Conservation (phyloP, 2,113 vertebrate genomes). For the Cromileptes altivelis region DNA sequence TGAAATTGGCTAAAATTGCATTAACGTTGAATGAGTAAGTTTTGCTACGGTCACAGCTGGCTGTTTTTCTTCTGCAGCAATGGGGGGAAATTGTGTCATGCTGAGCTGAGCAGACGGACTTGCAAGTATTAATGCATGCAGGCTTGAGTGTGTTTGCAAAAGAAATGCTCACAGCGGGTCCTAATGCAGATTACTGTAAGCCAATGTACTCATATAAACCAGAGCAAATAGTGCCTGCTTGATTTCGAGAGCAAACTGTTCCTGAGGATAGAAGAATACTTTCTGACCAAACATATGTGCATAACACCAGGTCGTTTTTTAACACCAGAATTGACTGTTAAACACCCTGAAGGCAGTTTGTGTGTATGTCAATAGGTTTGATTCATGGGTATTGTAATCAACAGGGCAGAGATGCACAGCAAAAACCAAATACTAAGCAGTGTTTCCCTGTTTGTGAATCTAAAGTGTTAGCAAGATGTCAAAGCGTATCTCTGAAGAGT, state of each 20-base stretch:
- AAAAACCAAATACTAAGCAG: slow-evolving; percentile 10
- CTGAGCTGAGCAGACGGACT: slow-evolving; percentile 14
- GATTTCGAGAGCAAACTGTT: slow-evolving; percentile 8
- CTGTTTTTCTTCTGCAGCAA: slow-evolving; percentile 21
- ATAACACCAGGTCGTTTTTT: background rate
- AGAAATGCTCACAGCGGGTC: background rate
- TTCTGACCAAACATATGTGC: background rate
- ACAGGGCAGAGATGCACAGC: background rate
- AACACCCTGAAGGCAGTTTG: slow-evolving; percentile 28
- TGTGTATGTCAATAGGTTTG: background rate
- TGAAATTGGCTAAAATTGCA: slow-evolving; percentile 25
- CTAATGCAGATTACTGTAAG: slow-evolving; percentile 14
- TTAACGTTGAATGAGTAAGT: slow-evolving; percentile 39
- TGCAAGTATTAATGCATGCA: slow-evolving; percentile 12
- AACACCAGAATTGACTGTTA: slow-evolving; percentile 8
- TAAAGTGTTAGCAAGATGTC: slow-evolving; percentile 42
- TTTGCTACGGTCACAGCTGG: background rate
- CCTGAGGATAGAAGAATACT: slow-evolving; percentile 3
- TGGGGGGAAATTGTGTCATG: background rate
- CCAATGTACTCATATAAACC: background rate
- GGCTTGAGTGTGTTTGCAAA: slow-evolving; percentile 23
- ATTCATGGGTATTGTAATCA: slow-evolving; percentile 19
- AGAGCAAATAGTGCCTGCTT: background rate
- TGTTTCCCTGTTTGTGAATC: slow-evolving; percentile 6
- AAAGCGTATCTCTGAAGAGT: slow-evolving; percentile 50